Evolutionary conservation across 2,797 vertebrate species (phyloP).

Genomic region (Lophotriccus pileatus): DNA sequence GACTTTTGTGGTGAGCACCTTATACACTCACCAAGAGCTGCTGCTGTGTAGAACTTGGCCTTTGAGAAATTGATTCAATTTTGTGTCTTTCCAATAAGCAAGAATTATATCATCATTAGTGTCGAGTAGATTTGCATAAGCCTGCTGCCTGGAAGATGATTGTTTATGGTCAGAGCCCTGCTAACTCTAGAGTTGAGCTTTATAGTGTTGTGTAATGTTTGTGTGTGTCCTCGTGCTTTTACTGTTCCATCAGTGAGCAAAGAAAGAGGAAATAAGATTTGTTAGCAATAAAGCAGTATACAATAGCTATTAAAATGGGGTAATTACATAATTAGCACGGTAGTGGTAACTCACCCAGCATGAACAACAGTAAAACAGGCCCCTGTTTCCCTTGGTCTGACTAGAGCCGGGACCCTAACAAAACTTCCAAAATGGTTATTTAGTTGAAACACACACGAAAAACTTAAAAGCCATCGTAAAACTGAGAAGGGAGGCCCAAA

Average conservation of each 20-base stretch:
- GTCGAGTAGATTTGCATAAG: neutral
- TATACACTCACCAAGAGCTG: neutral
- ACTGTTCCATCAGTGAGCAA: neutral
- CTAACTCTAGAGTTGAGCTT: neutral
- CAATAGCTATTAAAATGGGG: constrained; percentile 62
- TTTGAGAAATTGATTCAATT: neutral
- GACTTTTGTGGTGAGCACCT: neutral
- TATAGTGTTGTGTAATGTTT: constrained; percentile 20
- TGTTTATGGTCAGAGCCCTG: neutral
- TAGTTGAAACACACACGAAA: constrained; percentile 52
- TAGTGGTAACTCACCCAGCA: constrained; percentile 52
- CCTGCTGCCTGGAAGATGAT: neutral
- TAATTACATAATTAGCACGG: constrained; percentile 67
- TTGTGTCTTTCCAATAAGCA: neutral
- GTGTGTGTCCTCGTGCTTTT: constrained; percentile 17
- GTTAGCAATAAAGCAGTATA: constrained; percentile 57
- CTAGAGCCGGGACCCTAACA: constrained; percentile 44
- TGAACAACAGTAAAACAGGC: constrained; percentile 61
- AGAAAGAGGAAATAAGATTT: constrained; percentile 59
- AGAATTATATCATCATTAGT: neutral
- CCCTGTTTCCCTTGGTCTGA: neutral
- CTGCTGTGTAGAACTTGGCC: neutral
- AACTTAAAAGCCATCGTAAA: constrained; percentile 71
- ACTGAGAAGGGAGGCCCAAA: constrained; percentile 63
- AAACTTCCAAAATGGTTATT: constrained; percentile 66